Evolutionary conservation across 2,113 vertebrate genomes (phyloP).

Genomic region (Sula dactylatra): DNA sequence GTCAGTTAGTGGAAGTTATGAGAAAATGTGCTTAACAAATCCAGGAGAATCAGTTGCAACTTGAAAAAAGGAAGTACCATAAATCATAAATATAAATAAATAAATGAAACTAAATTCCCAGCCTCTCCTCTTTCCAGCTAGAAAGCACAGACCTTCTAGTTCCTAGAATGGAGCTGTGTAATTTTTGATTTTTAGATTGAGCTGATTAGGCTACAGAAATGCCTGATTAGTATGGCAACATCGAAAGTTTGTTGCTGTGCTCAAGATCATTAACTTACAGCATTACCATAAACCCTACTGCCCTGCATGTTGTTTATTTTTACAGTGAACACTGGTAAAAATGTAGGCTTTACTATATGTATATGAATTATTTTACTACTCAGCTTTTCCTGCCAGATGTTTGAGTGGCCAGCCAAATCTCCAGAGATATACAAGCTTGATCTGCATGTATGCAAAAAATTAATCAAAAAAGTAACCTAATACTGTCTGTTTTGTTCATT

Average conservation of each 20-base stretch:
- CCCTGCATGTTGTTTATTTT: background rate
- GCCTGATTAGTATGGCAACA: background rate
- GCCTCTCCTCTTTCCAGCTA: background rate
- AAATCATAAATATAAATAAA: background rate
- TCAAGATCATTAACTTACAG: background rate
- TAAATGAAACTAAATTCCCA: background rate
- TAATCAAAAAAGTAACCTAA: constrained; percentile 2
- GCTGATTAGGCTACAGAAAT: background rate
- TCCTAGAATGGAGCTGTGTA: background rate
- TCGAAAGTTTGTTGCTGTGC: background rate
- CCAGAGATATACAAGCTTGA: background rate
- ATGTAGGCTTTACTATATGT: background rate
- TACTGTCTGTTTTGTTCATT: background rate
- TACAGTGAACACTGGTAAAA: background rate
- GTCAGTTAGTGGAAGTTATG: background rate
- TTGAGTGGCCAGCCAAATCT: background rate
- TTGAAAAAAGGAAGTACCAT: background rate
- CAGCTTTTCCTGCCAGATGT: constrained; percentile 1
- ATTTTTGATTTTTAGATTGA: background rate
- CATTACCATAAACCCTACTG: background rate
- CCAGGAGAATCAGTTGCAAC: background rate
- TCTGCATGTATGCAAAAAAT: constrained; percentile 1
- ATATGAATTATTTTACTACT: background rate
- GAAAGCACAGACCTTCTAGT: background rate
- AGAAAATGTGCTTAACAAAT: background rate